Percentiles rank a stretch among this genome's conserved stretches.
Conservation (phyloP, 2,888 invertebrate genomes). For the Epicampocera succincta region DNA sequence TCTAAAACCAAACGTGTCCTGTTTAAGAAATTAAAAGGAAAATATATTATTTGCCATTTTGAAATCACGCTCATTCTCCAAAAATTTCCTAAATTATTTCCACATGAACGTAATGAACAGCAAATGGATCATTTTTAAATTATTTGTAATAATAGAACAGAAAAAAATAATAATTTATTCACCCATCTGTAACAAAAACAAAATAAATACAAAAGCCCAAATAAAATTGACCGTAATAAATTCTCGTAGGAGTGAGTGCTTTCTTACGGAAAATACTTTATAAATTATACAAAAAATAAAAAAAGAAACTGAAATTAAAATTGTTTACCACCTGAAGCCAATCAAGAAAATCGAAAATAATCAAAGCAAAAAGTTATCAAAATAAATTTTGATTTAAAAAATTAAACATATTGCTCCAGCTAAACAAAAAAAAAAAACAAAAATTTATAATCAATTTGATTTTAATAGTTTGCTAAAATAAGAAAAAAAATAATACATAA, state of each 20-base stretch:
- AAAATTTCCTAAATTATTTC: neutral
- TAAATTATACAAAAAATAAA: neutral
- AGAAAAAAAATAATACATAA: neutral
- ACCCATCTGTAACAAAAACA: slow-evolving; percentile 27
- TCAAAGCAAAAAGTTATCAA: slow-evolving; percentile 15
- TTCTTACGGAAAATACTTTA: slow-evolving; percentile 38
- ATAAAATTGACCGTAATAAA: slow-evolving; percentile 13
- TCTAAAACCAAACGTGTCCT: no score
- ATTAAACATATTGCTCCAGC: slow-evolving; percentile 47
- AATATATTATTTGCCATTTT: neutral
- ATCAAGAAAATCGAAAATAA: slow-evolving; percentile 32
- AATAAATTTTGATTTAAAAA: slow-evolving; percentile 6
- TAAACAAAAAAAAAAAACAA: neutral
- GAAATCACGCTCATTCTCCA: neutral
- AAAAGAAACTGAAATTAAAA: slow-evolving; percentile 15
- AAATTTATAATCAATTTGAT: slow-evolving; percentile 15
- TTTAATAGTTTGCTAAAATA: slow-evolving; percentile 20
- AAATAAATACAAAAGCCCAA: slow-evolving; percentile 4
- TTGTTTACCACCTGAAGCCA: slow-evolving; percentile 51
- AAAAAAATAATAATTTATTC: slow-evolving; percentile 25
- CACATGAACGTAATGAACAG: slow-evolving; percentile 1
- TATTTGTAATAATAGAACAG: slow-evolving; percentile 11
- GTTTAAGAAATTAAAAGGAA: no score
- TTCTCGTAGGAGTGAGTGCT: slow-evolving; percentile 5
- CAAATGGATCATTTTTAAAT: slow-evolving; percentile 37